phyloP scores from a whole-genome alignment of 2,113 vertebrate species.

The Physeter macrocephalus region DNA sequence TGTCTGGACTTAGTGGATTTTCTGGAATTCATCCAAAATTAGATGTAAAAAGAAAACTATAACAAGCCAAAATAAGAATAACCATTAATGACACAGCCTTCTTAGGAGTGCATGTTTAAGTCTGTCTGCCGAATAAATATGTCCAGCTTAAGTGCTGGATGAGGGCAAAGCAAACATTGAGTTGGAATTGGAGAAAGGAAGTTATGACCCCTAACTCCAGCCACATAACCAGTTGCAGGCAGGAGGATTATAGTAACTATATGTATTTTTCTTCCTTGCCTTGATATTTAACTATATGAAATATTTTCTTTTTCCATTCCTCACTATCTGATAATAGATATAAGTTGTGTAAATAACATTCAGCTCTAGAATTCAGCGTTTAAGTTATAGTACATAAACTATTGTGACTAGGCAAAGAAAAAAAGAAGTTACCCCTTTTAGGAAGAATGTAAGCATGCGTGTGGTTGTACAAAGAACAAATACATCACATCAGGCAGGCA shows the following conservation, averaged over 20 bases:
- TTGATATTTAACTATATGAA: not conserved
- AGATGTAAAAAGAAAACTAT: not conserved
- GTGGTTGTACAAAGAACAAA: not conserved
- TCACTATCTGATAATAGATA: not conserved
- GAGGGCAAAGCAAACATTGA: not conserved
- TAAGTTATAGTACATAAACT: not conserved
- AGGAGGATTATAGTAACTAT: not conserved
- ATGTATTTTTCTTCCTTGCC: not conserved
- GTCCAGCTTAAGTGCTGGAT: not conserved
- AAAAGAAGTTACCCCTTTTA: not conserved
- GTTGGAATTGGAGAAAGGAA: not conserved
- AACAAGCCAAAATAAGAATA: not conserved
- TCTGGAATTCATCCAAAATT: not conserved
- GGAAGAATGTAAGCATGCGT: not conserved
- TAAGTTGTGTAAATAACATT: not conserved
- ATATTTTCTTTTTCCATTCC: not conserved
- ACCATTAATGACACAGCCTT: not conserved
- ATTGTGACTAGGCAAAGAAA: not conserved
- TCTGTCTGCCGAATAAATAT: not conserved
- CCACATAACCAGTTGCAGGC: not conserved
- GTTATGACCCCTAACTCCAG: not conserved
- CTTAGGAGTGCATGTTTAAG: not conserved
- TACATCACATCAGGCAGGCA: not conserved
- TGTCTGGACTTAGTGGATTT: not conserved
- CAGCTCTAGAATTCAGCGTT: not conserved